Evolutionary conservation across 1,140 invertebrate genomes (phyloP).

Genomic region (Acromyrmex charruanus): DNA sequence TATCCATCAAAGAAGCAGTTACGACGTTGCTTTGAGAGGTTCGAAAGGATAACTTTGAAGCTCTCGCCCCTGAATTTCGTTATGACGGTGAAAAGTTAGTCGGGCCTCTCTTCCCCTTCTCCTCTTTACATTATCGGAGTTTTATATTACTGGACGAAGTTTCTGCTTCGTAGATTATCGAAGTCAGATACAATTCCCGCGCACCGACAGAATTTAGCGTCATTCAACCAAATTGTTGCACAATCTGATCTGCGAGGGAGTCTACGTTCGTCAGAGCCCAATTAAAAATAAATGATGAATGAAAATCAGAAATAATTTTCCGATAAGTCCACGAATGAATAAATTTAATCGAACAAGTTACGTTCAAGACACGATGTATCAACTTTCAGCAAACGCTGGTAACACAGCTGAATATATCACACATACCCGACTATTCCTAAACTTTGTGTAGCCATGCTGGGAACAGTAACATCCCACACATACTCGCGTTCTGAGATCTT

Average conservation of each 20-base stretch:
- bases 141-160: slow-evolving; percentile 56
- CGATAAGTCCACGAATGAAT: background rate
- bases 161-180: slow-evolving; percentile 56
- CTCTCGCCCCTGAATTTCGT: slow-evolving; percentile 59
- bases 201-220: slow-evolving; percentile 5
- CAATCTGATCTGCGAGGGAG: background rate
- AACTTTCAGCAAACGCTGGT: background rate
- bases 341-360: slow-evolving; percentile 3
- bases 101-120: background rate
- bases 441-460: background rate
- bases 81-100: slow-evolving; percentile 55
- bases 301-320: background rate
- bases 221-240: slow-evolving; percentile 45
- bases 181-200: slow-evolving; percentile 54
- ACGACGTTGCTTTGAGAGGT: slow-evolving; percentile 33
- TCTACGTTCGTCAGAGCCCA: background rate
- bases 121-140: slow-evolving; percentile 41
- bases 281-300: background rate
- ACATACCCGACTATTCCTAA: background rate
- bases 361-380: background rate
- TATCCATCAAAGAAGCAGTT: slow-evolving; percentile 34
- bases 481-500: background rate
- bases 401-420: background rate
- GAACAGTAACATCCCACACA: background rate
- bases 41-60: slow-evolving; percentile 52